Base-by-base conservation (phyloP, 2,113 vertebrate species). In the Monopterus albus region DNA sequence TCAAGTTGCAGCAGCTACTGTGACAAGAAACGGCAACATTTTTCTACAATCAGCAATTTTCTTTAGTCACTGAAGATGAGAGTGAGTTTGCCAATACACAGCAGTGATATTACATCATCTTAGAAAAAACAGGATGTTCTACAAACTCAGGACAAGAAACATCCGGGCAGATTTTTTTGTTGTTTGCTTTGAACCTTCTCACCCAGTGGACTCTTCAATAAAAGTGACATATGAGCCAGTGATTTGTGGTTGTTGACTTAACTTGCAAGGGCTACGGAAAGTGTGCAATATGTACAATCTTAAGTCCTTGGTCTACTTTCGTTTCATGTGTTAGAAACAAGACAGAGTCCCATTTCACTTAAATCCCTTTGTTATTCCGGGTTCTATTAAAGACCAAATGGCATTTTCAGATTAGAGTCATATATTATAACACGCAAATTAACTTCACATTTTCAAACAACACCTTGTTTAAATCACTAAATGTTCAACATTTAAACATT, bases 211-310 rank as follows among this genome's bases (percentile, higher is more conserved):
- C 50, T 55, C 64, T 65, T 33, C 50, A 68, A 60, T 62, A 79
- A 79, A 62, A 50, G 31, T 38, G 40, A 75, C 56, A 52, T 3
- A 25, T 53, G 43, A 49, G 56, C 21, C 61, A 7, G 11, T 5
- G 21, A 6, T 78, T 87, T 75, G 78, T 64, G 23, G 20, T 13
- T 81, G 80, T 74, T 87, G 85, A 79, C 85, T 73, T 52, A 51
- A 28, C 86, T 87, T 50, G 81, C 39, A 64, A 11, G 9, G 2
- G 5, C 42, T 23, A 35, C 25, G 46, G 23, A 53, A 12, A 13
- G 23, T 49, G 18, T 25, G 47, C 26, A 42, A 62, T 0, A 1
- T 29, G 15, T 3, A 14, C 13, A 23, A 29, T 15, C 28, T 26
- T 7, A 49, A 25, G 42, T 47, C 21, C 9, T 0, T 12, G 29